phyloP scores from a whole-genome alignment of 2,797 vertebrate species.

The Siniperca undulata region DNA sequence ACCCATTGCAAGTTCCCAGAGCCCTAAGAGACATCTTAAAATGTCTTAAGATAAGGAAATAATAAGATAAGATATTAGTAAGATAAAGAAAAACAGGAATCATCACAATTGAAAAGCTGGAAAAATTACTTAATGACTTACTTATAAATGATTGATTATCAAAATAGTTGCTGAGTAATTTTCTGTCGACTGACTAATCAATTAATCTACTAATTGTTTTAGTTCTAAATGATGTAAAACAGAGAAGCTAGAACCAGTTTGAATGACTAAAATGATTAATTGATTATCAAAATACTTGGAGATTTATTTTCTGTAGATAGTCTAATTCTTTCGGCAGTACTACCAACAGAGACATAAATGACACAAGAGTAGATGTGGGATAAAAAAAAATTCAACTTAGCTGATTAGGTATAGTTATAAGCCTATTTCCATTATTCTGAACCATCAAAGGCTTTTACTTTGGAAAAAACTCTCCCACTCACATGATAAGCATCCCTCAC shows the following conservation, averaged over 20 bases:
- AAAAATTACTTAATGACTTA: not conserved
- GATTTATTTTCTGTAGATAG: not conserved
- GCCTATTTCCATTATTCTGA: constrained; percentile 26
- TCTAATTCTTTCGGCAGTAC: not conserved
- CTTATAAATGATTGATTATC: not conserved
- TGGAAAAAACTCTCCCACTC: constrained; percentile 38
- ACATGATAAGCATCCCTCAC: constrained; percentile 41
- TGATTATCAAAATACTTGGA: not conserved
- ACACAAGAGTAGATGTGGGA: not conserved
- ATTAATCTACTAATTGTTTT: not conserved
- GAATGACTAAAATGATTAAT: not conserved
- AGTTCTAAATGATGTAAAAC: not conserved
- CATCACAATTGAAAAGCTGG: not conserved
- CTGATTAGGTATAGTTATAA: constrained; percentile 13
- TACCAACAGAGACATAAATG: not conserved
- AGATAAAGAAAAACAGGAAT: not conserved
- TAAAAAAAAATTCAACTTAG: constrained; percentile 1
- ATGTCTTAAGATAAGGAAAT: no score
- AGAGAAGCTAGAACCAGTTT: not conserved
- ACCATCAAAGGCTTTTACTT: constrained; percentile 47
- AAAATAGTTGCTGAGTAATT: not conserved
- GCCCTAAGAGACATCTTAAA: not conserved
- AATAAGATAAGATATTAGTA: no score
- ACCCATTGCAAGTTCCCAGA: not conserved
- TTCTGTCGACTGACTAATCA: not conserved